Conservation (phyloP, 2,888 invertebrate genomes). For the Dyspetes luteomarginatus region DNA sequence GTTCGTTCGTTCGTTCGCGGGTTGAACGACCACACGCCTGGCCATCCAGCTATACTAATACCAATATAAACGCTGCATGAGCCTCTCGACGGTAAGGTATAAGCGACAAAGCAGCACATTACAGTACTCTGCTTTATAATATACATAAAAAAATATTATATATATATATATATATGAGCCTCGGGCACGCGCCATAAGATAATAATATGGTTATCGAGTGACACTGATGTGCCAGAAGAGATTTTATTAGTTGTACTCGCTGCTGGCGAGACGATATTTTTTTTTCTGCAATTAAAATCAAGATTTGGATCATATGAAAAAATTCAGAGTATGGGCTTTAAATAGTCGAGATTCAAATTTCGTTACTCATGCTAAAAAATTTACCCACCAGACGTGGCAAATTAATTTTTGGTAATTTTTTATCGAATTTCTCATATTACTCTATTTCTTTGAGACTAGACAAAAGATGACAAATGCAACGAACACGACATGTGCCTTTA, state of each 20-base stretch:
- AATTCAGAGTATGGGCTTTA: not conserved
- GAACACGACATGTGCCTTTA: slow-evolving; percentile 47
- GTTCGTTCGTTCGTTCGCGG: slow-evolving; percentile 50
- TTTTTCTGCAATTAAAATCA: not conserved
- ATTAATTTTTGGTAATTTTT: not conserved
- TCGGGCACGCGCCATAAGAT: slow-evolving; percentile 56
- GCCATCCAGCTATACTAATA: slow-evolving; percentile 19
- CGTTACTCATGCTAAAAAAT: not conserved
- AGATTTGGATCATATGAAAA: not conserved
- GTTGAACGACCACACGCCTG: slow-evolving; percentile 62
- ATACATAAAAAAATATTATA: not conserved
- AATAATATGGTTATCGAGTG: slow-evolving; percentile 61
- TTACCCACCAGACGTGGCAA: not conserved
- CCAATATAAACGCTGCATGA: slow-evolving; percentile 13
- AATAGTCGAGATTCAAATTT: not conserved
- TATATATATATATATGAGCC: slow-evolving; percentile 11
- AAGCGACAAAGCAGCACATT: slow-evolving; percentile 7
- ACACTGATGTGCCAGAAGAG: slow-evolving; percentile 56
- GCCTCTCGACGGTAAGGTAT: slow-evolving; percentile 28
- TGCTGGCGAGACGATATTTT: not conserved
- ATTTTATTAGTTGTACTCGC: slow-evolving; percentile 38
- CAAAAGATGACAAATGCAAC: not conserved
- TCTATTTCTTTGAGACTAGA: not conserved
- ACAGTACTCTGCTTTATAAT: slow-evolving; percentile 1
- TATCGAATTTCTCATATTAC: not conserved